Percentiles rank a stretch among this genome's conserved stretches.
Conservation (phyloP, 2,797 vertebrate species). For the Sebastes trivittatus region DNA sequence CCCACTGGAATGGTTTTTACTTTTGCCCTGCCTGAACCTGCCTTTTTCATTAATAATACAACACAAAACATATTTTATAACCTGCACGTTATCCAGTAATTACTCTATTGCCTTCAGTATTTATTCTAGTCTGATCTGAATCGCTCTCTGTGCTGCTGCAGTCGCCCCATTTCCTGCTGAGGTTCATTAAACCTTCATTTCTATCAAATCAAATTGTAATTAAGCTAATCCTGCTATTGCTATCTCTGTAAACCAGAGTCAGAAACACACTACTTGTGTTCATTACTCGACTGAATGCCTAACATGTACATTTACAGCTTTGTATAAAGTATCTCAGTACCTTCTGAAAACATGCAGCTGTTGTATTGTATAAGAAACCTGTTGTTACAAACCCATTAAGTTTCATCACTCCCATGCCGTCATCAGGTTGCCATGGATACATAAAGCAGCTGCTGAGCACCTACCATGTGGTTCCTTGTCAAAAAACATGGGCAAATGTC, state of each 20-base stretch:
- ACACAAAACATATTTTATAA: not conserved
- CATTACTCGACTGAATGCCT: not conserved
- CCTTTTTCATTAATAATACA: not conserved
- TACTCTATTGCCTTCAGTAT: not conserved
- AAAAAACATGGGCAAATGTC: conserved; percentile 23
- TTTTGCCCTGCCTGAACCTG: not conserved
- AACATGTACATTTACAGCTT: not conserved
- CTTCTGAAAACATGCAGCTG: conserved; percentile 12
- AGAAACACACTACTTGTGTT: not conserved
- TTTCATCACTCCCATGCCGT: conserved; percentile 21
- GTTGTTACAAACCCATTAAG: not conserved
- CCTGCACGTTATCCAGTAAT: not conserved
- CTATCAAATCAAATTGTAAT: conserved; percentile 22
- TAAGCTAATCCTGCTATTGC: not conserved
- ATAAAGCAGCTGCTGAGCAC: conserved; percentile 22
- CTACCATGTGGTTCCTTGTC: conserved; percentile 17
- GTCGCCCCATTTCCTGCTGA: conserved; percentile 13
- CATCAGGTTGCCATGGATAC: conserved; percentile 60
- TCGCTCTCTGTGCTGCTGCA: not conserved
- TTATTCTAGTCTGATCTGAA: conserved; percentile 6
- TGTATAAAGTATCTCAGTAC: not conserved
- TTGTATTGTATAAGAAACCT: conserved; percentile 3
- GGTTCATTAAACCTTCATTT: conserved; percentile 27
- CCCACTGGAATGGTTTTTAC: not conserved
- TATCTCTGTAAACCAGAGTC: not conserved